Evolutionary conservation across 2,888 invertebrate genomes (phyloP).

Genomic region (Andrena marginata): DNA sequence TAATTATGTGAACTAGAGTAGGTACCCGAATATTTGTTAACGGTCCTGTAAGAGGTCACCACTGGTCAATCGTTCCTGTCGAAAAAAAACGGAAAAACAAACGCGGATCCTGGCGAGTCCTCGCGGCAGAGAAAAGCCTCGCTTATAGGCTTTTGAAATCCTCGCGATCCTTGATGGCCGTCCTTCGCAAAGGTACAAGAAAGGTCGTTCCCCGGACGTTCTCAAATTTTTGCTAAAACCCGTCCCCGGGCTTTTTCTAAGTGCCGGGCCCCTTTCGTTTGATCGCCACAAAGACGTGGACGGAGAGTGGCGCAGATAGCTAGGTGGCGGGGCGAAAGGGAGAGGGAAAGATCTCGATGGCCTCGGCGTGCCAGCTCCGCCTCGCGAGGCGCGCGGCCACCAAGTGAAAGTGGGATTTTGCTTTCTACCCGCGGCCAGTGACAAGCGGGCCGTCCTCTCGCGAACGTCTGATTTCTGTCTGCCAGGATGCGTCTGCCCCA

Average conservation of each 20-base stretch:
- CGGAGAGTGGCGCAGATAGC: conserved; percentile 10
- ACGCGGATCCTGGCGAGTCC: not conserved
- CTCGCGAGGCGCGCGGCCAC: conserved; percentile 71
- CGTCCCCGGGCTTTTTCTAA: conserved; percentile 46
- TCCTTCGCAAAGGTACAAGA: conserved; percentile 37
- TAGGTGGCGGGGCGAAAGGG: conserved; percentile 31
- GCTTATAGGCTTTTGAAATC: not conserved
- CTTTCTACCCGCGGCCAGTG: conserved; percentile 81
- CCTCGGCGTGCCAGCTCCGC: conserved; percentile 80
- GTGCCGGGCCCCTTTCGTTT: conserved; percentile 18
- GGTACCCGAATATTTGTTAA: too few relatives aligned
- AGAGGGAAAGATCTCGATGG: conserved; percentile 70
- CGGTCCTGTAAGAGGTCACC: too few relatives aligned
- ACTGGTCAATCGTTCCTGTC: too few relatives aligned
- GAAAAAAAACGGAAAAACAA: not conserved
- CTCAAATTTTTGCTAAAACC: conserved; percentile 51
- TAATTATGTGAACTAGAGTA: too few relatives aligned
- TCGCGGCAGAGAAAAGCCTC: not conserved
- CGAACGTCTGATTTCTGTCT: conserved; percentile 43
- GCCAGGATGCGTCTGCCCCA: conserved; percentile 42
- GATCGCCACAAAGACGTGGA: conserved; percentile 43
- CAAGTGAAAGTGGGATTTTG: conserved; percentile 85
- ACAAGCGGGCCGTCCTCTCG: conserved; percentile 69
- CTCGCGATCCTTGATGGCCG: conserved; percentile 22
- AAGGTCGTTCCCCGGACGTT: conserved; percentile 49